Conservation (phyloP, 2,888 invertebrate species). For the Colostygia pectinataria region DNA sequence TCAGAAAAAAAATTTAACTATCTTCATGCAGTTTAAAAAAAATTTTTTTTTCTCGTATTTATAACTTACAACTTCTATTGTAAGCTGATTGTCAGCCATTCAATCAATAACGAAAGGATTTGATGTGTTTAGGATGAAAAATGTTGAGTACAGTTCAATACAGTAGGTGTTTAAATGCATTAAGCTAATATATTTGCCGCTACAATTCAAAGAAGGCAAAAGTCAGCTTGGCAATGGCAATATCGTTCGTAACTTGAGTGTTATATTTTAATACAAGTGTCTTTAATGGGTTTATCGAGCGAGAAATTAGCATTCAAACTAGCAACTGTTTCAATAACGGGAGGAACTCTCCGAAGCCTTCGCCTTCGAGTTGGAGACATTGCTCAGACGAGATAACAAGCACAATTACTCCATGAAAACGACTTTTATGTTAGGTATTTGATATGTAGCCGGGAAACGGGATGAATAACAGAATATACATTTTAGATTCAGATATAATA, state of each 20-base stretch:
- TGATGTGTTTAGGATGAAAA: too few species aligned
- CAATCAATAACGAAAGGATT: too few species aligned
- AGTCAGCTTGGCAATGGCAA: slow-evolving; percentile 28
- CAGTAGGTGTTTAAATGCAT: too few species aligned
- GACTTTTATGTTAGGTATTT: slow-evolving; percentile 37
- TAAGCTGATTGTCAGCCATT: too few species aligned
- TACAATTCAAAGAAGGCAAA: slow-evolving; percentile 27
- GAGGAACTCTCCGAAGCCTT: slow-evolving; percentile 37
- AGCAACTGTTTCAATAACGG: slow-evolving; percentile 45
- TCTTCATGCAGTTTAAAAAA: too few species aligned
- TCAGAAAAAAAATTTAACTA: too few species aligned
- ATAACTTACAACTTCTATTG: too few species aligned
- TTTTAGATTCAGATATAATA: slow-evolving; percentile 20
- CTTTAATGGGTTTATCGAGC: slow-evolving; percentile 43
- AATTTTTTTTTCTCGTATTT: too few species aligned
- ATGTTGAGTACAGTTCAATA: too few species aligned
- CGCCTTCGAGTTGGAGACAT: slow-evolving; percentile 38
- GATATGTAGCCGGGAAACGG: slow-evolving; percentile 31
- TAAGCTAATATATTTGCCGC: slow-evolving; percentile 28
- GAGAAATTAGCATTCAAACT: slow-evolving; percentile 47
- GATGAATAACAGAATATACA: slow-evolving; percentile 26
- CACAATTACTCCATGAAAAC: slow-evolving; percentile 46
- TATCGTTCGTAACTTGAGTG: slow-evolving; percentile 37
- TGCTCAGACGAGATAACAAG: slow-evolving; percentile 48
- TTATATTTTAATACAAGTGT: slow-evolving; percentile 43